Conservation (phyloP, 2,113 vertebrate genomes). For the Cottus gobio region DNA sequence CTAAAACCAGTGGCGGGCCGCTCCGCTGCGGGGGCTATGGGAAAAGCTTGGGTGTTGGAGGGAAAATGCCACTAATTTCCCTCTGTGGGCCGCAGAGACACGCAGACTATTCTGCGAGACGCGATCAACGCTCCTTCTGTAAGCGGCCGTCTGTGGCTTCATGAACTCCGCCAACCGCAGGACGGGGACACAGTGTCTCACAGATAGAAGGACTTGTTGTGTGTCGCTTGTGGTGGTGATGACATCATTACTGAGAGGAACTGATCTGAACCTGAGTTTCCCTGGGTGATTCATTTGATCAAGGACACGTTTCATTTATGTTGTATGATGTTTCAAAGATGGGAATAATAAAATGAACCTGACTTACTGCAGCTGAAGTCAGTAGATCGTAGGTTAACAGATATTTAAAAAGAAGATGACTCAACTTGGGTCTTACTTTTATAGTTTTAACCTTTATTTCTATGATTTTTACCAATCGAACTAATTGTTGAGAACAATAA, state of each 20-base stretch:
- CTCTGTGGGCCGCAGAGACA: constrained; percentile 88
- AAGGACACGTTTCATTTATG: background rate
- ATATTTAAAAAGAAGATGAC: background rate
- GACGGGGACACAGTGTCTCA: constrained; percentile 73
- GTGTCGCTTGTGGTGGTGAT: constrained; percentile 51
- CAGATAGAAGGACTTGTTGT: constrained; percentile 40
- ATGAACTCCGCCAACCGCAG: constrained; percentile 51
- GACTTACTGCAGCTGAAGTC: background rate
- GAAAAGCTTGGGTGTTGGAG: constrained; percentile 88
- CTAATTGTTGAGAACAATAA: background rate
- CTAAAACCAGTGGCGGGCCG: constrained; percentile 58
- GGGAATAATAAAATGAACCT: background rate
- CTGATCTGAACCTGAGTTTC: constrained; percentile 48
- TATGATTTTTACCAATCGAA: background rate
- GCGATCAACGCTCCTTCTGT: constrained; percentile 69
- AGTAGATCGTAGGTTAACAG: no score
- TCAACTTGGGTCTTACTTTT: background rate
- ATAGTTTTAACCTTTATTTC: background rate
- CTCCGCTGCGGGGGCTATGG: constrained; percentile 77
- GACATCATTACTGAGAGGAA: constrained; percentile 64
- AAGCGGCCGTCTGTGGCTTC: constrained; percentile 65
- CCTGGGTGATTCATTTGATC: constrained; percentile 17
- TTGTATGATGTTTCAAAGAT: constrained; percentile 1
- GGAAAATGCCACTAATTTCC: constrained; percentile 88
- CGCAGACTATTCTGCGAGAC: constrained; percentile 84